These are phyloP conservation scores for Deilephila elpenor DNA, from an alignment of 2,888 invertebrate species.

Conservation along the genomic window DNA sequence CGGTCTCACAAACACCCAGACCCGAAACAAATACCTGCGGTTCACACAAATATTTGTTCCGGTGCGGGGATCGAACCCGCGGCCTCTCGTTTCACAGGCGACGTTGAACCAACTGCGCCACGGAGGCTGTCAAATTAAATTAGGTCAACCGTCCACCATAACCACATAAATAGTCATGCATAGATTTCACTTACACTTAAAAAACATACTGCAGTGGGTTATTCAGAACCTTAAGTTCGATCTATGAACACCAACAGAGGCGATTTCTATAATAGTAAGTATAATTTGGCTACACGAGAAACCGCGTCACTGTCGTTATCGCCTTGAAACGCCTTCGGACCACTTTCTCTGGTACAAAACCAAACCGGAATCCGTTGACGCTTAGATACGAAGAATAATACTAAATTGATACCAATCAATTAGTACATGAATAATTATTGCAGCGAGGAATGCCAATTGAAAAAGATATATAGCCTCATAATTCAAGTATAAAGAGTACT, in stretches of 20 bases:
- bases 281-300: slow-evolving; percentile 9
- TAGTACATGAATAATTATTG: not conserved
- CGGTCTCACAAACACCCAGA: no score
- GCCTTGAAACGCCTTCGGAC: slow-evolving; percentile 29
- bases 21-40: no score
- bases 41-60: no score
- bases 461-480: not conserved
- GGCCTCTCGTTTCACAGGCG: no score
- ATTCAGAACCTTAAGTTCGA: no score
- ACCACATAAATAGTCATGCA: no score
- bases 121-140: no score
- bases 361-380: slow-evolving; percentile 32
- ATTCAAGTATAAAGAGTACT: not conserved
- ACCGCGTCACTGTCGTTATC: slow-evolving; percentile 15
- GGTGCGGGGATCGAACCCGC: no score
- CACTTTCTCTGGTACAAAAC: slow-evolving; percentile 35
- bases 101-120: no score
- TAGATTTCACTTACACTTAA: no score
- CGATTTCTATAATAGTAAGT: slow-evolving; percentile 12
- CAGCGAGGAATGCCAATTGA: slow-evolving; percentile 1
- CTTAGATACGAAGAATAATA: slow-evolving; percentile 21
- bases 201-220: no score
- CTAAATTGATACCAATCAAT: not conserved
- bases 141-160: no score
- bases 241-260: not conserved